Conservation (phyloP, 1,140 invertebrate species). For the Diprion similis region DNA sequence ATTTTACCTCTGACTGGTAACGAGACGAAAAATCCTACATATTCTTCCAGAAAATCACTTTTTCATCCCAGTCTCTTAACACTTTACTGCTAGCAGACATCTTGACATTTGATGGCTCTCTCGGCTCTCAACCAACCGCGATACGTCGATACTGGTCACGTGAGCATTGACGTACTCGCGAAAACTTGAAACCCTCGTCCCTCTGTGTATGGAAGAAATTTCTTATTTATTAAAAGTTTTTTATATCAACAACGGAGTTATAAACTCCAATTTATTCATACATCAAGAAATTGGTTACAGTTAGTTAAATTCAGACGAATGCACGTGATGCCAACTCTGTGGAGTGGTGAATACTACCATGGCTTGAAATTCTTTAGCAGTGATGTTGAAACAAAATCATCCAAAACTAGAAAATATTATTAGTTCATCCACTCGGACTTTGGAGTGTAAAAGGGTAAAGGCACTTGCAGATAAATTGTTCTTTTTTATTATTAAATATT, state of each 20-base stretch:
- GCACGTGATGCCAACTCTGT: no score
- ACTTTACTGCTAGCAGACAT: constrained; percentile 51
- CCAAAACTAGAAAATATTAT: no score
- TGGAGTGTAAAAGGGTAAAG: background rate
- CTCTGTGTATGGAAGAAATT: no score
- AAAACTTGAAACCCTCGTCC: background rate
- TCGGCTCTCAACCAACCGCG: constrained; percentile 30
- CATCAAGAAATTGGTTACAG: no score
- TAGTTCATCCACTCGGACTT: no score
- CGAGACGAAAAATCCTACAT: constrained; percentile 40
- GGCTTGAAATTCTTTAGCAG: no score
- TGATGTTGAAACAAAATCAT: no score
- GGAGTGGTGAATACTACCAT: no score
- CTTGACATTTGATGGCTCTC: constrained; percentile 38
- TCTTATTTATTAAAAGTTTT: no score
- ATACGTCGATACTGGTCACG: constrained; percentile 51
- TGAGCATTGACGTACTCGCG: constrained; percentile 19
- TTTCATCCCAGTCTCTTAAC: constrained; percentile 41
- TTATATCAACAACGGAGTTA: no score
- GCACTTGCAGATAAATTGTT: background rate
- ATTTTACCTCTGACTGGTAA: constrained; percentile 43
- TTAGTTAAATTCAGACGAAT: no score
- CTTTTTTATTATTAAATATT: background rate
- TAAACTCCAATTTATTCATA: no score
- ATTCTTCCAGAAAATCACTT: constrained; percentile 38